These are phyloP conservation scores for Toxotes lorentzi DNA, from an alignment of 2,797 vertebrate genomes.

Conservation along the genomic window DNA sequence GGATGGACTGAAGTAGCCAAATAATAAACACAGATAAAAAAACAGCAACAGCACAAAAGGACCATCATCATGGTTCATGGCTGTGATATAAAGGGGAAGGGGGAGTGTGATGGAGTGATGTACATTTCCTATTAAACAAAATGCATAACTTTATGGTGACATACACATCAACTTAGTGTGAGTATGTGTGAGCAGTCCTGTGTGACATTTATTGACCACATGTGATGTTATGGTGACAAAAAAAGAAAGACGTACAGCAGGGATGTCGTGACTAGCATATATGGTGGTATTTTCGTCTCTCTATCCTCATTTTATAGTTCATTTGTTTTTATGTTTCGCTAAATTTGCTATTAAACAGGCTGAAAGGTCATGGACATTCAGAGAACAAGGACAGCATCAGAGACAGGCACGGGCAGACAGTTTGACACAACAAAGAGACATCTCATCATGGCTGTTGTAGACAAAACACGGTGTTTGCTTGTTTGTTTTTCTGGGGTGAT, in stretches of 20 bases:
- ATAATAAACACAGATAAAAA: conserved; percentile 58
- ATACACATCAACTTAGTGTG: conserved; percentile 60
- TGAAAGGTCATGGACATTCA: conserved; percentile 79
- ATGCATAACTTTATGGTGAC: conserved; percentile 59
- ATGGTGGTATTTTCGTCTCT: conserved; percentile 55
- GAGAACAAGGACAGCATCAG: conserved; percentile 79
- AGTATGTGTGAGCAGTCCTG: conserved; percentile 54
- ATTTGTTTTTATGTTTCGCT: conserved; percentile 26
- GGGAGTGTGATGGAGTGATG: conserved; percentile 52
- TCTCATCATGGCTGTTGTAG: conserved; percentile 60
- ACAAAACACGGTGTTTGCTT: conserved; percentile 60
- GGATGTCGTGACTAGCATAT: conserved; percentile 41
- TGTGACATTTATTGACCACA: conserved; percentile 60
- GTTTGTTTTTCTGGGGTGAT: background rate
- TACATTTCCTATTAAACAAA: conserved; percentile 56
- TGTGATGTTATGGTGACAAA: conserved; percentile 56
- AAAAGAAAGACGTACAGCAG: conserved; percentile 42
- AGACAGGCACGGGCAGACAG: conserved; percentile 82
- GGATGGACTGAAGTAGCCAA: conserved; percentile 64
- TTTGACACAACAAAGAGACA: conserved; percentile 80
- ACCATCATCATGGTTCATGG: conserved; percentile 46
- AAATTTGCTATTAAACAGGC: conserved; percentile 45
- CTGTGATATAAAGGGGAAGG: conserved; percentile 38
- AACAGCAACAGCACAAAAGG: conserved; percentile 53
- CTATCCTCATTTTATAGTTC: conserved; percentile 55